Evolutionary conservation across 2,888 invertebrate species (phyloP).

Genomic region (Punctoribates punctum): DNA sequence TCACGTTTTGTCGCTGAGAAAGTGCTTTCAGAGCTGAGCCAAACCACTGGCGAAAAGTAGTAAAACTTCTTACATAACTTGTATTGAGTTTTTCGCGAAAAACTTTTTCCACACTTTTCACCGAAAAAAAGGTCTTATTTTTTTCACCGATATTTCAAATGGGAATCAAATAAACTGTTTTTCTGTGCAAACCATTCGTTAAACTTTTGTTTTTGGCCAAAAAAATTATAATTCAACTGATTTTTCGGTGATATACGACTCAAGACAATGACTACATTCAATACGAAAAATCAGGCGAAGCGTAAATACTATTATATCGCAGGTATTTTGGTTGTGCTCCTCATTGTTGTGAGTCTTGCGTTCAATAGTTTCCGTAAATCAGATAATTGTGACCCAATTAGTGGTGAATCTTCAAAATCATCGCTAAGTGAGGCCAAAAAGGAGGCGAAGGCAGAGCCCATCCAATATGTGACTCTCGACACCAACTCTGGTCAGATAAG

Average conservation of each 20-base stretch:
- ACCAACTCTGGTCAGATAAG: slow-evolving; percentile 16
- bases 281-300: slow-evolving; percentile 34
- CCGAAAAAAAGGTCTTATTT: neutral
- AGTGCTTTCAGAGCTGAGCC: neutral
- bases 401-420: neutral
- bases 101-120: neutral
- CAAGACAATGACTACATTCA: slow-evolving; percentile 25
- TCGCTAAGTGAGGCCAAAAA: neutral
- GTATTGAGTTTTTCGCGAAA: neutral
- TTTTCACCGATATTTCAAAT: neutral
- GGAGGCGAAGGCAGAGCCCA: neutral
- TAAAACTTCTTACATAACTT: neutral
- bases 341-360: slow-evolving; percentile 23
- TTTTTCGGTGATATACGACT: no score
- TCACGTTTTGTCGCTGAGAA: slow-evolving; percentile 25
- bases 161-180: no score
- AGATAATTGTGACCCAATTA: slow-evolving; percentile 25
- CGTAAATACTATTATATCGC: slow-evolving; percentile 33
- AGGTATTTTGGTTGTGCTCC: slow-evolving; percentile 24
- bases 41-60: neutral
- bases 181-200: no score
- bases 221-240: no score
- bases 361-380: slow-evolving; percentile 16
- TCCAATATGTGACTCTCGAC: slow-evolving; percentile 9
- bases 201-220: no score